Percentiles rank a stretch among this genome's conserved stretches.
Conservation (phyloP, 2,113 vertebrate genomes). For the Tachuris rubrigastra region DNA sequence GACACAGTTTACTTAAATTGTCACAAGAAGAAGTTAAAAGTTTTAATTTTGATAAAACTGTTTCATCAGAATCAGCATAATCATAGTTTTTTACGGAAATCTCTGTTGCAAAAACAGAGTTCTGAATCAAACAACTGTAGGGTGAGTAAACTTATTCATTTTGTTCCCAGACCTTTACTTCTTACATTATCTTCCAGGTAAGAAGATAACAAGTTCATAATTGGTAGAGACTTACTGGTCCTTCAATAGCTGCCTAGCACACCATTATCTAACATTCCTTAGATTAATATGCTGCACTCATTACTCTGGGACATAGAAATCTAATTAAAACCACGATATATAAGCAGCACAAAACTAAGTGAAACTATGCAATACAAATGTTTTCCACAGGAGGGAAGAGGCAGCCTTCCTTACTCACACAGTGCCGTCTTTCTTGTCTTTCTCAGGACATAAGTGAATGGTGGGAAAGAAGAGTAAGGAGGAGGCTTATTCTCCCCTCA, state of each 20-base stretch:
- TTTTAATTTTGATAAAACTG: neutral
- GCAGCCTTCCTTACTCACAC: neutral
- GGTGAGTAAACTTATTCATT: neutral
- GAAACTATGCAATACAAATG: slow-evolving; percentile 49
- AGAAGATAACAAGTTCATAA: neutral
- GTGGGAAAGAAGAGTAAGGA: neutral
- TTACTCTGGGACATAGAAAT: neutral
- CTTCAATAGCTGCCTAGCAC: neutral
- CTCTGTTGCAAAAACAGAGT: neutral
- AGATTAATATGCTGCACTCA: neutral
- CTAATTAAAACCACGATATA: neutral
- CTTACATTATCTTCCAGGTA: neutral
- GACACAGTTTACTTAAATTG: neutral
- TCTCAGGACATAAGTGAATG: neutral
- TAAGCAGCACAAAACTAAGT: neutral
- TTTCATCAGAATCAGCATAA: neutral
- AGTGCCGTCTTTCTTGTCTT: neutral
- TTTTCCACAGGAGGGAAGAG: slow-evolving; percentile 63
- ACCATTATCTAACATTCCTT: neutral
- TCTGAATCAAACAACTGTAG: neutral
- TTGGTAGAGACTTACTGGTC: neutral
- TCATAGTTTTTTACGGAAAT: neutral
- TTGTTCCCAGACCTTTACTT: neutral
- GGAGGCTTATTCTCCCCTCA: neutral
- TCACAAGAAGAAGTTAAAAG: neutral